Percentiles rank a stretch among this genome's conserved stretches.
Evolutionary conservation across 2,797 vertebrate genomes (phyloP).

Genomic region (Argentina silus): DNA sequence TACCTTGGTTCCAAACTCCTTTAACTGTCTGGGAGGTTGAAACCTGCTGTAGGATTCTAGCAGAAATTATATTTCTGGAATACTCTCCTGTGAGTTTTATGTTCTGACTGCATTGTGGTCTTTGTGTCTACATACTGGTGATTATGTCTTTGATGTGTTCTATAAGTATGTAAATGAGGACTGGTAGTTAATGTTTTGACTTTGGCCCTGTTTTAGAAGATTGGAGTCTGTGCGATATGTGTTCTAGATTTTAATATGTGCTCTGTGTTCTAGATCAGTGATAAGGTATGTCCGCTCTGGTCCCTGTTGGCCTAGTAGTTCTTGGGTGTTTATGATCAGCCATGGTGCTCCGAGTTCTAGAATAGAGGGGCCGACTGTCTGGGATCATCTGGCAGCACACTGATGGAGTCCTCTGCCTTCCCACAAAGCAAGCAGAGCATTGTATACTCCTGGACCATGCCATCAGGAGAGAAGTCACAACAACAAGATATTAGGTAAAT

Average conservation of each 20-base stretch:
- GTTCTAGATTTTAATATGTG: neutral
- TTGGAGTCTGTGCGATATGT: neutral
- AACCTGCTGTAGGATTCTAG: no score
- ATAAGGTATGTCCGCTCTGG: no score
- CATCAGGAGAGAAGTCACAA: conserved; percentile 7
- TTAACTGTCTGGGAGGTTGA: neutral
- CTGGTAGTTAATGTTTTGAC: neutral
- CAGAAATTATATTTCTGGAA: no score
- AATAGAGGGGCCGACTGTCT: conserved; percentile 90
- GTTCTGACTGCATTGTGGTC: neutral
- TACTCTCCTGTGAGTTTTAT: neutral
- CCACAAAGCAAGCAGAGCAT: conserved; percentile 98
- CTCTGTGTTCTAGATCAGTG: neutral
- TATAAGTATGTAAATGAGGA: neutral
- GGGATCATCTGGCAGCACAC: conserved; percentile 93
- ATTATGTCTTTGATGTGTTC: neutral
- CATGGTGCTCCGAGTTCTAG: conserved; percentile 58
- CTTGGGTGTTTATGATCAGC: neutral
- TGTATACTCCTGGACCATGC: conserved; percentile 86
- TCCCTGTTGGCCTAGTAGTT: neutral
- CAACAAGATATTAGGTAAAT: neutral
- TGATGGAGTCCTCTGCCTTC: conserved; percentile 94
- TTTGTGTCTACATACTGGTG: neutral
- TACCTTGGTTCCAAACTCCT: neutral
- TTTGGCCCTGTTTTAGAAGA: neutral